These are phyloP conservation scores for Papilio gigon DNA, from an alignment of 2,888 invertebrate species.

Conservation along the genomic window DNA sequence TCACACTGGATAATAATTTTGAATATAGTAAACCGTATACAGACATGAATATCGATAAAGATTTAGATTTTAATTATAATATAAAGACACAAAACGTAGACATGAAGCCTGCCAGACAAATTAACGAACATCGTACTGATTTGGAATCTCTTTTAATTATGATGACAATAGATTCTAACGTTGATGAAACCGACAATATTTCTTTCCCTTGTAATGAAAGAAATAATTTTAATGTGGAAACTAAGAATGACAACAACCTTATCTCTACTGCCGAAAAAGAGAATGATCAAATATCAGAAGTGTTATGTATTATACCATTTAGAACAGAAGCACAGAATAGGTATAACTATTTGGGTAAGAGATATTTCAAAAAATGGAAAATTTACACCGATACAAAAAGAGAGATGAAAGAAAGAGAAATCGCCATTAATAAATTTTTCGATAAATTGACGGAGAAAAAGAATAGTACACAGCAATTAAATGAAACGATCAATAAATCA, in stretches of 20 bases:
- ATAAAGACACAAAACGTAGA: constrained; percentile 39
- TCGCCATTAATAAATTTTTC: constrained; percentile 66
- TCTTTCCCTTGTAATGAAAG: constrained; percentile 32
- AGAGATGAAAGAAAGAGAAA: constrained; percentile 62
- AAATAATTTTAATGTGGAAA: not conserved
- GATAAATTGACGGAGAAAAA: constrained; percentile 71
- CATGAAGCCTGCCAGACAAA: constrained; percentile 21
- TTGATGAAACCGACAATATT: constrained; percentile 43
- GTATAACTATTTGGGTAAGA: constrained; percentile 57
- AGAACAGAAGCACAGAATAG: constrained; percentile 54
- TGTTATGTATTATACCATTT: constrained; percentile 61
- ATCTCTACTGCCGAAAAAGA: constrained; percentile 31
- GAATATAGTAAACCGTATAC: constrained; percentile 1
- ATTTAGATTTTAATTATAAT: constrained; percentile 32
- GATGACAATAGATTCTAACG: constrained; percentile 65
- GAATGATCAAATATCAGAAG: constrained; percentile 44
- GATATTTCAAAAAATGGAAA: constrained; percentile 68
- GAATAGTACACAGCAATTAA: constrained; percentile 49
- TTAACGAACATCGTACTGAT: constrained; percentile 51
- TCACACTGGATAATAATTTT: constrained; percentile 7
- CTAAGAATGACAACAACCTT: constrained; percentile 6
- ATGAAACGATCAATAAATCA: constrained; percentile 57
- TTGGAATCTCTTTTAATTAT: constrained; percentile 67
- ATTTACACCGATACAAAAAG: constrained; percentile 57
- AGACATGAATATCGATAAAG: not conserved